phyloP scores from a whole-genome alignment of 2,113 vertebrate genomes.

The Coracopsis vasa region DNA sequence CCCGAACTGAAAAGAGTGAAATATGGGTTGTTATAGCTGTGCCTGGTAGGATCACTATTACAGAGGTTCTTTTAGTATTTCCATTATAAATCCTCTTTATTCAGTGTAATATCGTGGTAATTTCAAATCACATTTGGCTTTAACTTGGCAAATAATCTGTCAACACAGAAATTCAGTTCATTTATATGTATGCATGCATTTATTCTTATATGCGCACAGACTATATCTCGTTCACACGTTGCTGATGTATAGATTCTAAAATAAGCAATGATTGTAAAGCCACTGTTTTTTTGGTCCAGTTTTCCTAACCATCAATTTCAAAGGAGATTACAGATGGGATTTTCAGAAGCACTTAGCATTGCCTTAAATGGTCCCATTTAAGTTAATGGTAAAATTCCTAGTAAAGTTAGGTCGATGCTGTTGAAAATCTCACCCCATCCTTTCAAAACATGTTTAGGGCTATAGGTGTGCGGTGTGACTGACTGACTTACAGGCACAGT shows the following conservation, averaged over 20 bases:
- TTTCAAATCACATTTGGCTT: slow-evolving; percentile 57
- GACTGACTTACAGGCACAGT: neutral
- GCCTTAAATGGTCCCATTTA: slow-evolving; percentile 17
- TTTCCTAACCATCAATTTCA: slow-evolving; percentile 31
- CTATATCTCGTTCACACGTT: neutral
- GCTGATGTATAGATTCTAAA: slow-evolving; percentile 48
- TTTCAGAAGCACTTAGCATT: slow-evolving; percentile 44
- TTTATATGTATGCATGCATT: slow-evolving; percentile 40
- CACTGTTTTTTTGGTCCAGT: neutral
- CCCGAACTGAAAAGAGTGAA: slow-evolving; percentile 37
- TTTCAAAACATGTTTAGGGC: neutral
- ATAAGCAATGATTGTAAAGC: slow-evolving; percentile 23
- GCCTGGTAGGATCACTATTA: slow-evolving; percentile 7
- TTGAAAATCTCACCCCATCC: neutral
- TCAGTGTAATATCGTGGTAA: slow-evolving; percentile 38
- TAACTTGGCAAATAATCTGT: slow-evolving; percentile 57
- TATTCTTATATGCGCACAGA: slow-evolving; percentile 26
- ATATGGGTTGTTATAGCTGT: slow-evolving; percentile 25
- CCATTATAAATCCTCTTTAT: slow-evolving; percentile 59
- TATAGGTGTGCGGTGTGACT: neutral
- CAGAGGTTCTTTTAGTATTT: slow-evolving; percentile 43
- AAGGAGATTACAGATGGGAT: slow-evolving; percentile 35
- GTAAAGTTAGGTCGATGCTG: neutral
- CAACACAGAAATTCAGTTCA: slow-evolving; percentile 44
- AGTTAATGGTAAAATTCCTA: slow-evolving; percentile 20